Evolutionary conservation across 2,797 vertebrate species (phyloP).

Genomic region (Hafferia zeledoni): DNA sequence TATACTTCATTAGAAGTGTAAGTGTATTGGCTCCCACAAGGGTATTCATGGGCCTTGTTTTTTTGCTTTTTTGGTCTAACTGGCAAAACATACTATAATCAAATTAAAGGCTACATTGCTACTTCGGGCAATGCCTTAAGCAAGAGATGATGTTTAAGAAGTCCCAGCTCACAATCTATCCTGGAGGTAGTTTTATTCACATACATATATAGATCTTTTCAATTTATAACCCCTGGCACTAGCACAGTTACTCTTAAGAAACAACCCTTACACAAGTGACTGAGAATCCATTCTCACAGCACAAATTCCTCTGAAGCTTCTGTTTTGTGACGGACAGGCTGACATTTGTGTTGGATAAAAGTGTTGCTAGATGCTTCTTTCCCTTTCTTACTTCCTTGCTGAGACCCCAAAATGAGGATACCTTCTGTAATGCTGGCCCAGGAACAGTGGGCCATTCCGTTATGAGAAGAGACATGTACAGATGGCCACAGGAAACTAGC

Average conservation of each 20-base stretch:
- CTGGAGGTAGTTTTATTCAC: background rate
- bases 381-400: background rate
- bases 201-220: background rate
- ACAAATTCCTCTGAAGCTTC: background rate
- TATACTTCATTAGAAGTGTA: background rate
- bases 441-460: background rate
- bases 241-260: background rate
- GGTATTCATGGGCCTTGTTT: background rate
- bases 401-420: background rate
- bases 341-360: background rate
- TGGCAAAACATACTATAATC: background rate
- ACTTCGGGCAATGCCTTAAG: background rate
- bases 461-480: rapidly evolving
- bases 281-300: background rate
- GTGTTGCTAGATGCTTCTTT: background rate
- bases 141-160: background rate
- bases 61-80: background rate
- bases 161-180: background rate
- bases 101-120: background rate
- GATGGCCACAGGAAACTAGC: too few relatives aligned
- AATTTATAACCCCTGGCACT: background rate
- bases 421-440: background rate
- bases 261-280: background rate
- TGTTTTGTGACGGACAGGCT: background rate
- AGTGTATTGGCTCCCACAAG: background rate